Conservation (phyloP, 2,113 vertebrate genomes). For the Numenius arquata region DNA sequence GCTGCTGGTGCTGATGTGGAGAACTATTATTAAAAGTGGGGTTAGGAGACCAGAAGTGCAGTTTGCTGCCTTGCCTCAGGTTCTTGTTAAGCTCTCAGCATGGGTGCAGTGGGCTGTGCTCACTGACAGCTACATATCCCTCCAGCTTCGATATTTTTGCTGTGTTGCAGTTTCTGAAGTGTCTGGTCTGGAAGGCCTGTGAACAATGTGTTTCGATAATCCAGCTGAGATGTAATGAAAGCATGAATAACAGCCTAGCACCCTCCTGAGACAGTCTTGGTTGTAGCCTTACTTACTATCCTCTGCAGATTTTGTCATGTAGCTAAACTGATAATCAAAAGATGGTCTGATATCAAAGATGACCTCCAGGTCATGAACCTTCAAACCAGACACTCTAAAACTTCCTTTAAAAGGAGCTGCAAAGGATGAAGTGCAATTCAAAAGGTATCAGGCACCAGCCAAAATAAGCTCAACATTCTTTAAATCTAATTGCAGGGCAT, state of each 20-base stretch:
- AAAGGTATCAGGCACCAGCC: neutral
- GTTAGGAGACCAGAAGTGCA: neutral
- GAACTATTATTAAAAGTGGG: neutral
- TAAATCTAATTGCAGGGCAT: constrained; percentile 27
- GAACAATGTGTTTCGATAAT: constrained; percentile 37
- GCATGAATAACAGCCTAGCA: constrained; percentile 47
- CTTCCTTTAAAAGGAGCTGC: constrained; percentile 15
- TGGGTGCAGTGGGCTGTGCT: neutral
- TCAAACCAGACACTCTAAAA: constrained; percentile 20
- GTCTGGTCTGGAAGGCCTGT: constrained; percentile 15
- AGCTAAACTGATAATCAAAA: constrained; percentile 60
- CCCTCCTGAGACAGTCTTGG: constrained; percentile 39
- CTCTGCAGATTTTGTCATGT: constrained; percentile 23
- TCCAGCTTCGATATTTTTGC: constrained; percentile 27
- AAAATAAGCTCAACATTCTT: constrained; percentile 10
- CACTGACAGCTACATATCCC: neutral
- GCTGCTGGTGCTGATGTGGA: neutral
- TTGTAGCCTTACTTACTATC: neutral
- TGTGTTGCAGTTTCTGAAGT: constrained; percentile 36
- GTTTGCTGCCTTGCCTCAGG: neutral
- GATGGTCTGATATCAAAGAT: constrained; percentile 29
- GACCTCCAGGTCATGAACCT: constrained; percentile 30
- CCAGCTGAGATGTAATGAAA: constrained; percentile 48
- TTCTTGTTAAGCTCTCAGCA: constrained; percentile 31
- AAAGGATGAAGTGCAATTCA: constrained; percentile 8